Percentiles rank a stretch among this genome's conserved stretches.
phyloP scores from a whole-genome alignment of 2,888 invertebrate genomes.

The Alloplasta piceator region DNA sequence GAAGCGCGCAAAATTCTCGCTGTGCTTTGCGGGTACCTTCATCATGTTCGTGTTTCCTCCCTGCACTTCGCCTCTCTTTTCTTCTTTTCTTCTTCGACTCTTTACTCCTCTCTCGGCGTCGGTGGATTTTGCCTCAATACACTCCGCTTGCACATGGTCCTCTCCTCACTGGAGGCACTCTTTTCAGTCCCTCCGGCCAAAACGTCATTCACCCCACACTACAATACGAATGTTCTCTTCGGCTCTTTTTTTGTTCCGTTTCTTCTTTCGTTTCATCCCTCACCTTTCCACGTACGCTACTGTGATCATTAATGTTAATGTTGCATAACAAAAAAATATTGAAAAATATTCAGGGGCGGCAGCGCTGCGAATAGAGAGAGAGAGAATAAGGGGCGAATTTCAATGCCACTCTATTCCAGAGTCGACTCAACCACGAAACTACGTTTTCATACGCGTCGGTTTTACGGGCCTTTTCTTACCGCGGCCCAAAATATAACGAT shows the following conservation, averaged over 20 bases:
- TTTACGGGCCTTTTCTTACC: not conserved
- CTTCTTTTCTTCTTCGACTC: constrained; percentile 51
- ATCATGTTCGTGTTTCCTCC: constrained; percentile 58
- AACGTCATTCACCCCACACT: constrained; percentile 56
- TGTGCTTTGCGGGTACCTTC: constrained; percentile 44
- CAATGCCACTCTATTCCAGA: constrained; percentile 64
- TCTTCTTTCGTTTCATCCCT: constrained; percentile 52
- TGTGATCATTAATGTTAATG: constrained; percentile 32
- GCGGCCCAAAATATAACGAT: not conserved
- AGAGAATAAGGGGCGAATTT: constrained; percentile 10
- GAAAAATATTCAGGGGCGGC: constrained; percentile 7
- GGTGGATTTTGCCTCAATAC: constrained; percentile 40
- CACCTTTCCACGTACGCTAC: constrained; percentile 1
- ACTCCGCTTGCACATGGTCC: not conserved
- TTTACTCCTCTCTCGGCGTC: constrained; percentile 28
- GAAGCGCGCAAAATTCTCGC: constrained; percentile 30
- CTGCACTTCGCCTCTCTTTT: constrained; percentile 5
- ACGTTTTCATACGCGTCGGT: constrained; percentile 71
- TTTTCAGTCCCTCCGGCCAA: constrained; percentile 17
- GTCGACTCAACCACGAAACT: constrained; percentile 62
- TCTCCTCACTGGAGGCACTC: constrained; percentile 34
- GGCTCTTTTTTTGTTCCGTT: constrained; percentile 49
- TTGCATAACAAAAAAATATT: constrained; percentile 35
- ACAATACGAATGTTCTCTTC: constrained; percentile 35
- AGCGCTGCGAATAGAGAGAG: not conserved